These are phyloP conservation scores for Syngnathus floridae DNA, from an alignment of 2,113 vertebrate genomes.

Conservation along the genomic window DNA sequence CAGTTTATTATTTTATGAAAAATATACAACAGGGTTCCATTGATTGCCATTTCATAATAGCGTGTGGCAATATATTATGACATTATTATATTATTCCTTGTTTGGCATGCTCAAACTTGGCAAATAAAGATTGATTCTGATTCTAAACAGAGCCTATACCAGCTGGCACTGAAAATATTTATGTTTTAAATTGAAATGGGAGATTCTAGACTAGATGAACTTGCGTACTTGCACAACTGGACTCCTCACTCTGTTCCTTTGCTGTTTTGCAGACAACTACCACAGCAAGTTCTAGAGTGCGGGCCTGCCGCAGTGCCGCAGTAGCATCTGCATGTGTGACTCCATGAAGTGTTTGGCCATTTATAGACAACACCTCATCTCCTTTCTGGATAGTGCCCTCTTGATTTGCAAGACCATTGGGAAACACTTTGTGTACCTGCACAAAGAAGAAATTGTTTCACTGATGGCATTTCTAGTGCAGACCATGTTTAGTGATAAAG, in stretches of 20 bases:
- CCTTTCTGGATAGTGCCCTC: slow-evolving; percentile 92
- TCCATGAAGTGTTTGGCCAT: slow-evolving; percentile 84
- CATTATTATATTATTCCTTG: no score
- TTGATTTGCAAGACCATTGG: slow-evolving; percentile 79
- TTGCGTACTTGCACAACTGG: slow-evolving; percentile 34
- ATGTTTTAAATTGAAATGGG: not conserved
- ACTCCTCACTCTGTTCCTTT: slow-evolving; percentile 38
- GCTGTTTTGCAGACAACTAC: slow-evolving; percentile 77
- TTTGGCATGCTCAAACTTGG: no score
- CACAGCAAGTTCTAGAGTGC: slow-evolving; percentile 79
- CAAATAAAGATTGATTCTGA: no score
- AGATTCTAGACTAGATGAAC: not conserved
- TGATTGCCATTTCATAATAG: no score
- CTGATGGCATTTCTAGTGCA: no score
- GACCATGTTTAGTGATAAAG: not conserved
- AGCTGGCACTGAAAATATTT: no score
- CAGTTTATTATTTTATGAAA: no score
- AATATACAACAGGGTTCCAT: no score
- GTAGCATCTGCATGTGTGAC: slow-evolving; percentile 77
- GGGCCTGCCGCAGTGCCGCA: slow-evolving; percentile 78
- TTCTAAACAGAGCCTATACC: no score
- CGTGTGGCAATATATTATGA: no score
- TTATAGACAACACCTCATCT: slow-evolving; percentile 89
- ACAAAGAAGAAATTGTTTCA: not conserved
- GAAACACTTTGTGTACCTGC: slow-evolving; percentile 90